Base-by-base conservation (phyloP, 2,113 vertebrate species). In the Hypocryptadius cinnamomeus region DNA sequence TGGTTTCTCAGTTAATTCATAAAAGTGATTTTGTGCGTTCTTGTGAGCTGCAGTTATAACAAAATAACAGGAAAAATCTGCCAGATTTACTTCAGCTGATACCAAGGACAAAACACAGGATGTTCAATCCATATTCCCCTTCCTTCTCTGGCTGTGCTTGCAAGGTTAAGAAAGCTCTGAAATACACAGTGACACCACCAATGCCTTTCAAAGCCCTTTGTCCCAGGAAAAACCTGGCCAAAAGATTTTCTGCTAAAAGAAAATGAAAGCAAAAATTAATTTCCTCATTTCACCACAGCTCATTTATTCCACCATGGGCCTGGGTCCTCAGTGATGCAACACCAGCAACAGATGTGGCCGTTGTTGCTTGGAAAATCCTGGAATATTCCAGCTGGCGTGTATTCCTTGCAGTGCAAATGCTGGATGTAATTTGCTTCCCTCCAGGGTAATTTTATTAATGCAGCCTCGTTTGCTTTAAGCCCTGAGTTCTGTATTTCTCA, bases 1-100 rank as follows among this genome's bases (percentile, higher is more conserved):
- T 11, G 82, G 54, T 89, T 86, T 45, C 94, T 94, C 79, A 15
- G 96, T 94, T 93, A 97, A 95, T 91, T 94, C 82, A 95, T 76
- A 89, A 93, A 96, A 96, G 96, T 84, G 27, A 85, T 95, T 92
- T n/a, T 90, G 89, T 87, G 92, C 90, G 7, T 96, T 92, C 95
- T 97, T 86, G 94, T 69, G 84, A 90, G 79, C 95, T 76, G 93
- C 81, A 91, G 73, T 94, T 97, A 74, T 92, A 97, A 96, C 96
- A 97, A 98, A 99, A 99, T 78, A 99, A 99, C 98, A 99, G 98
- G 98, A 99, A 98, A 98, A 98, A 98, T 98, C 98, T 98, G 98
- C 97, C 97, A 94, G 97, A 96, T 97, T 96, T 98, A 91, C 97
- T 97, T 69, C 80, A 96, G 90, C 97, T 96, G 97, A 98, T 94